These are phyloP conservation scores for Hymenochirus boettgeri DNA, from an alignment of 2,113 vertebrate species.

Conservation along the genomic window DNA sequence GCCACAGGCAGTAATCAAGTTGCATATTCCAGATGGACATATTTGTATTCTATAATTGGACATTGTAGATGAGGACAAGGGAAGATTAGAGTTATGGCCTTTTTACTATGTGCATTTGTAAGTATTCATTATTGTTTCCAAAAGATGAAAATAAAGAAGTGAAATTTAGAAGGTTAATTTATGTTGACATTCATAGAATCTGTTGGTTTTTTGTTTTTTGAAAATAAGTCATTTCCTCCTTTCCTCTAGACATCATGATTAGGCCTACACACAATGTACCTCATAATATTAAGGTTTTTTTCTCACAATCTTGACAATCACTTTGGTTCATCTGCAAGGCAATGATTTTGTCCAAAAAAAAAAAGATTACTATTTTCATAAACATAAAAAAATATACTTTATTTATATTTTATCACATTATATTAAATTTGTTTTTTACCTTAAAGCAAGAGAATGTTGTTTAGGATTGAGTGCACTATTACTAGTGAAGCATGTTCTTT, in stretches of 20 bases:
- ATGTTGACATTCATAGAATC: conserved; percentile 14
- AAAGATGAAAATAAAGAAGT: conserved; percentile 9
- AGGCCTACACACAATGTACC: conserved; percentile 6
- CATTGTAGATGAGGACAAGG: not conserved
- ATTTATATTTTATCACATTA: too few species aligned
- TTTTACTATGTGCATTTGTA: conserved; percentile 21
- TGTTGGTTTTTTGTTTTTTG: not conserved
- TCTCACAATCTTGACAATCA: too few species aligned
- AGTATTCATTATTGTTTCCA: conserved; percentile 28
- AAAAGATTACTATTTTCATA: too few species aligned
- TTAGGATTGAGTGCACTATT: too few species aligned
- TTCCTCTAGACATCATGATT: conserved; percentile 19
- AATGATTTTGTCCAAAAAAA: too few species aligned
- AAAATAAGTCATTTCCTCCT: not conserved
- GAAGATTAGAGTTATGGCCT: not conserved
- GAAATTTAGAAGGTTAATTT: conserved; percentile 7
- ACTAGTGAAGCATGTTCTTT: too few species aligned
- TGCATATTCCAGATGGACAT: not conserved
- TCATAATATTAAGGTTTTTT: too few species aligned
- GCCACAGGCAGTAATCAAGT: not conserved
- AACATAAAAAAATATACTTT: too few species aligned
- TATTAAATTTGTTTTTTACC: too few species aligned
- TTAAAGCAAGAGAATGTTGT: too few species aligned
- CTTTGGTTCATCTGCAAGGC: too few species aligned
- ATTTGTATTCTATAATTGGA: conserved; percentile 13